phyloP scores from a whole-genome alignment of 2,797 vertebrate species.

The Hoplostethus mediterraneus region DNA sequence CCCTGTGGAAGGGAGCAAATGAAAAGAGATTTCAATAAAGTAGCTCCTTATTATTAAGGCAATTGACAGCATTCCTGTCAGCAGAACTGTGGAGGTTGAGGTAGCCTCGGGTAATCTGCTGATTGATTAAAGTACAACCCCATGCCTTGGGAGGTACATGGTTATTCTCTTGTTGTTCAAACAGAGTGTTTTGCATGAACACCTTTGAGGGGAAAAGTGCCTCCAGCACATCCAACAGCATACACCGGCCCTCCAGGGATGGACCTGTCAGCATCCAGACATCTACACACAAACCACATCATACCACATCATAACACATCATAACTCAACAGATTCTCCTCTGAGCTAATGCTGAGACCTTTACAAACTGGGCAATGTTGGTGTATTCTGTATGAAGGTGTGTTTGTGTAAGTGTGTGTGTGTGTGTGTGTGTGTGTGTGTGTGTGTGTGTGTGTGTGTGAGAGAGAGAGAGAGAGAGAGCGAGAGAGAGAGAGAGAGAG shows the following conservation, averaged over 20 bases:
- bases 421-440: neutral
- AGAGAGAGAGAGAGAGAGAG: slow-evolving; percentile 25
- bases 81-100: slow-evolving; percentile 33
- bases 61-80: slow-evolving; percentile 15
- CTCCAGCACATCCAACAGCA: slow-evolving; percentile 61
- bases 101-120: slow-evolving; percentile 39
- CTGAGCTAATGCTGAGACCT: slow-evolving; percentile 38
- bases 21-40: too few relatives aligned
- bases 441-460: neutral
- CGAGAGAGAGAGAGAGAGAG: slow-evolving; percentile 19
- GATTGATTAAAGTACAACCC: slow-evolving; percentile 37
- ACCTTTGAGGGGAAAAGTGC: slow-evolving; percentile 52
- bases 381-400: slow-evolving; percentile 7
- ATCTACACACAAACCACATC: slow-evolving; percentile 39
- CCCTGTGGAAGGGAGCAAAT: too few relatives aligned
- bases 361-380: slow-evolving; percentile 33
- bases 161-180: slow-evolving; percentile 50
- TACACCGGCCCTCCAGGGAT: slow-evolving; percentile 43
- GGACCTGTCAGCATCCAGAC: slow-evolving; percentile 58
- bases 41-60: too few relatives aligned
- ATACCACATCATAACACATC: slow-evolving; percentile 38
- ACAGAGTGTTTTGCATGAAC: slow-evolving; percentile 50
- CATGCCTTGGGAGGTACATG: slow-evolving; percentile 48
- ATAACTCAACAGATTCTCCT: slow-evolving; percentile 43
- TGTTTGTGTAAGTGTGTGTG: slow-evolving; percentile 5